Evolutionary conservation across 2,797 vertebrate genomes (phyloP).

Genomic region (Pangasius macronema): DNA sequence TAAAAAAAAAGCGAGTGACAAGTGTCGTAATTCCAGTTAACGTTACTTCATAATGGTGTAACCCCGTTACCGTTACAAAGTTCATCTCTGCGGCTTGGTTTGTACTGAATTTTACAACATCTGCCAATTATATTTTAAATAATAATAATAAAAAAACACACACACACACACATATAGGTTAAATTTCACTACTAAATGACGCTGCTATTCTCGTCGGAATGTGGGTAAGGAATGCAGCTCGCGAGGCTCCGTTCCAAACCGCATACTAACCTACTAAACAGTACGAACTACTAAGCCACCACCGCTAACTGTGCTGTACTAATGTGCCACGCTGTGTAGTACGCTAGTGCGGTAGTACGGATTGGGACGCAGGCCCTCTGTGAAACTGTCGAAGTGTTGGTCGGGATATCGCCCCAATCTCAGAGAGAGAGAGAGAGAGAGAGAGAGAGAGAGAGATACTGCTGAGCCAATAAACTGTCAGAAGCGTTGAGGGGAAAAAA

Average conservation of each 20-base stretch:
- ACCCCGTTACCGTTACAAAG: neutral
- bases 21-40: neutral
- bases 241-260: conserved; percentile 18
- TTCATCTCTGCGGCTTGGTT: neutral
- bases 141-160: neutral
- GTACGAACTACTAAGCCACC: neutral
- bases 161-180: neutral
- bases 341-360: neutral
- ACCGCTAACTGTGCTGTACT: neutral
- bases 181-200: neutral
- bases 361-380: neutral
- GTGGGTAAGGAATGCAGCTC: conserved; percentile 10
- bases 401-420: too few species aligned
- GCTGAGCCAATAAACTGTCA: conserved; percentile 37
- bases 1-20: neutral
- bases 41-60: conserved; percentile 5
- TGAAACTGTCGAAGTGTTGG: too few species aligned
- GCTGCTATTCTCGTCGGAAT: conserved; percentile 17
- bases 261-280: neutral
- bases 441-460: too few species aligned
- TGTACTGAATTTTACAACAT: neutral
- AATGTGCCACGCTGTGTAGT: neutral
- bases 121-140: neutral
- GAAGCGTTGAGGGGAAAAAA: neutral
- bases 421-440: too few species aligned